Conservation (phyloP, 2,888 invertebrate genomes). For the Resseliella maxima region DNA sequence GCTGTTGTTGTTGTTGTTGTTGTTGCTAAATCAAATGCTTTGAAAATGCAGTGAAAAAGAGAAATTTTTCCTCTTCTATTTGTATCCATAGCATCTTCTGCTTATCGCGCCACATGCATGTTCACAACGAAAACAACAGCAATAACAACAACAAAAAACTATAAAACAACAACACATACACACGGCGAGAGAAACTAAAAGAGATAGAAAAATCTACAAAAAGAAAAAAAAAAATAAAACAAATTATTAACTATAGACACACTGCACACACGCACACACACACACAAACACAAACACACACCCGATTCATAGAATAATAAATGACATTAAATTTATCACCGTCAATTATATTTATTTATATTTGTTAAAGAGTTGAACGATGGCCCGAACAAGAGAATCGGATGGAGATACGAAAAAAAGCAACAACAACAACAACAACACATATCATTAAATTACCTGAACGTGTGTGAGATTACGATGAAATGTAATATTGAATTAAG, state of each 20-base stretch:
- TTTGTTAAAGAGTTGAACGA: constrained; percentile 36
- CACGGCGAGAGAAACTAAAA: background rate
- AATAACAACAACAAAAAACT: background rate
- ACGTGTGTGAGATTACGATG: constrained; percentile 41
- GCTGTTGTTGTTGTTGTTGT: too few relatives aligned
- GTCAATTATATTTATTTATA: constrained; percentile 55
- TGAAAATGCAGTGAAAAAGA: constrained; percentile 14
- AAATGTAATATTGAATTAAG: constrained; percentile 55
- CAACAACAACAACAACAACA: background rate
- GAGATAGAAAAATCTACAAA: background rate
- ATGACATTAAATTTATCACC: constrained; percentile 56
- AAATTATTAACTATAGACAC: constrained; percentile 49
- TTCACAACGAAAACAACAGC: too few relatives aligned
- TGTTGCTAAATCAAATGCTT: background rate
- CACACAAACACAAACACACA: background rate
- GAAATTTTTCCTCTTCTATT: constrained; percentile 11
- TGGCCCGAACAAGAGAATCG: background rate
- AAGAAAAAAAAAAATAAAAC: background rate
- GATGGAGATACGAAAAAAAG: background rate
- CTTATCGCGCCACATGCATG: constrained; percentile 13
- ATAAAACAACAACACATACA: background rate
- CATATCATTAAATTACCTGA: constrained; percentile 10
- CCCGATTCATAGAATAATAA: constrained; percentile 53
- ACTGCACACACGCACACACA: background rate
- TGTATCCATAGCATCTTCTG: constrained; percentile 22